A percentile compares a stretch with the other conserved stretches of the same genome.
Conservation (phyloP, 2,113 vertebrate genomes). For the Hyperopisus bebe region DNA sequence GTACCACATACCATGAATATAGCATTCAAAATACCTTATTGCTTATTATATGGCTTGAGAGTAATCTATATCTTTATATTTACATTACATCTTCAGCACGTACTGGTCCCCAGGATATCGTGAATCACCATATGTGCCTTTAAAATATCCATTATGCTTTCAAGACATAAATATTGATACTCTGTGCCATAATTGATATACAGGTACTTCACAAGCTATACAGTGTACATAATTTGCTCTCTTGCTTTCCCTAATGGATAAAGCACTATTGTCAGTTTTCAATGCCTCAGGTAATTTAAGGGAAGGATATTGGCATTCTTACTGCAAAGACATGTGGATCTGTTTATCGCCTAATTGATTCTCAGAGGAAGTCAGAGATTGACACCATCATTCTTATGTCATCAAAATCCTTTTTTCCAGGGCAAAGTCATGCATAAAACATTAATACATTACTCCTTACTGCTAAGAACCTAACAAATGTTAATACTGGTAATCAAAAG, state of each 20-base stretch:
- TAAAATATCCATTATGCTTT: slow-evolving; percentile 19
- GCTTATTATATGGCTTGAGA: background rate
- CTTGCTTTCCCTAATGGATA: slow-evolving; percentile 52
- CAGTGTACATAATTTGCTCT: slow-evolving; percentile 50
- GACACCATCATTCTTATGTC: slow-evolving; percentile 56
- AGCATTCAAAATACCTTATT: background rate
- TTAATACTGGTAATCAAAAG: slow-evolving; percentile 19
- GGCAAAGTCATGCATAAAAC: slow-evolving; percentile 50
- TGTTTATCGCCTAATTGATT: slow-evolving; percentile 82
- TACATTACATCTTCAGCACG: background rate
- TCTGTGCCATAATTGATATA: slow-evolving; percentile 30
- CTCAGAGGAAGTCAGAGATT: slow-evolving; percentile 66
- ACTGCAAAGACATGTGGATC: slow-evolving; percentile 54
- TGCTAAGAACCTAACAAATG: slow-evolving; percentile 49
- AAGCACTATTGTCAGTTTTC: slow-evolving; percentile 58
- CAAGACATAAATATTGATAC: slow-evolving; percentile 21
- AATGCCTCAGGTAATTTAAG: slow-evolving; percentile 69
- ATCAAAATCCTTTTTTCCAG: slow-evolving; percentile 55
- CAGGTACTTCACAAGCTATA: slow-evolving; percentile 40
- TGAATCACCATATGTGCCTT: slow-evolving; percentile 9
- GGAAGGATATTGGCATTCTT: slow-evolving; percentile 60
- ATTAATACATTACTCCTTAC: slow-evolving; percentile 60
- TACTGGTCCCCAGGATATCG: background rate
- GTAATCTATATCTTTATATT: background rate
- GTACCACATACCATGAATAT: background rate